A percentile compares a stretch with the other conserved stretches of the same genome.
Evolutionary conservation across 2,113 vertebrate species (phyloP).

Genomic region (Phoenicopterus ruber): DNA sequence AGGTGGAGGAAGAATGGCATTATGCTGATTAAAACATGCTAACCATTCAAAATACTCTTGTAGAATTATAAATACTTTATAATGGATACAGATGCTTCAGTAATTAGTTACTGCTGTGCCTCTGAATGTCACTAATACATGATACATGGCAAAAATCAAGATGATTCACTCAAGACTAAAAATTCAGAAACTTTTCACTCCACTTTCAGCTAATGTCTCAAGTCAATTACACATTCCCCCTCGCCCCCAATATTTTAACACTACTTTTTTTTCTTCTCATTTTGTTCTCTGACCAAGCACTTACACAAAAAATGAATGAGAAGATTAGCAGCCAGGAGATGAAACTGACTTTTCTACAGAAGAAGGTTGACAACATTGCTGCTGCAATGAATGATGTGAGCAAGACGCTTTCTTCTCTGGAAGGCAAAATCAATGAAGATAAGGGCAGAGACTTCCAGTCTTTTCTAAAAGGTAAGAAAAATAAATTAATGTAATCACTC

Average conservation of each 20-base stretch:
- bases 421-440: constrained; percentile 77
- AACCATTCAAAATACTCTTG: background rate
- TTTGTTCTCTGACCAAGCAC: constrained; percentile 32
- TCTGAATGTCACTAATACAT: background rate
- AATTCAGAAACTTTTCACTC: background rate
- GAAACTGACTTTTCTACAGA: constrained; percentile 73
- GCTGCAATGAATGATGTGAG: constrained; percentile 59
- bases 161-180: background rate
- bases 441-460: constrained; percentile 67
- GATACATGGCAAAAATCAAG: constrained; percentile 15
- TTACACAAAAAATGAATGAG: constrained; percentile 69
- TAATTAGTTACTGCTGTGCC: constrained; percentile 33
- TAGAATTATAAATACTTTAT: constrained; percentile 29
- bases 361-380: constrained; percentile 72
- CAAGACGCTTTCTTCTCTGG: constrained; percentile 67
- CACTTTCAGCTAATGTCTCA: background rate
- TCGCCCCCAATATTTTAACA: background rate
- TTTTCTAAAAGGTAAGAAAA: constrained; percentile 78
- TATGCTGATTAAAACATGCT: constrained; percentile 34
- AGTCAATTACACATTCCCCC: background rate
- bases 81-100: constrained; percentile 14
- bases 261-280: background rate
- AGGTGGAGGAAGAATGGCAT: background rate
- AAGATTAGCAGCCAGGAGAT: constrained; percentile 72
- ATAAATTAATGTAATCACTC: constrained; percentile 60